A percentile compares a stretch with the other conserved stretches of the same genome.
These are phyloP conservation scores for Callipepla squamata DNA, from an alignment of 2,113 vertebrate genomes.

Conservation along the genomic window DNA sequence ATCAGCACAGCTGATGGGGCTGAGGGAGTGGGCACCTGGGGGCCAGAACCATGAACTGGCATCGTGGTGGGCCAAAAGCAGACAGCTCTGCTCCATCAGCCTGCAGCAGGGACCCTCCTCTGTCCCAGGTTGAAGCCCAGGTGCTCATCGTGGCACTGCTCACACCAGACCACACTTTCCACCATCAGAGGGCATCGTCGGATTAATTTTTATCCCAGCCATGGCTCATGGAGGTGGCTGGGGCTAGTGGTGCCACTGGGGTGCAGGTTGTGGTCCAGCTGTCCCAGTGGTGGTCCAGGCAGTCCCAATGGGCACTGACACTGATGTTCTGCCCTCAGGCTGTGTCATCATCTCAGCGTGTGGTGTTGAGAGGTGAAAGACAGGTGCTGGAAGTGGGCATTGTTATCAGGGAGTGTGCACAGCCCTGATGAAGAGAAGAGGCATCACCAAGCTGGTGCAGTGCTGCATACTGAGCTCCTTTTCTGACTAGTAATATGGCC, in stretches of 20 bases:
- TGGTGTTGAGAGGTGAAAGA: neutral
- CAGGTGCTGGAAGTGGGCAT: neutral
- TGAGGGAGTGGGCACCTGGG: fast-evolving
- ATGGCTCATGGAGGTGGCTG: neutral
- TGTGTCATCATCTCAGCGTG: fast-evolving
- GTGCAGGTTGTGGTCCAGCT: neutral
- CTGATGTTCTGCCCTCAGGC: neutral
- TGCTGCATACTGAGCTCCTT: neutral
- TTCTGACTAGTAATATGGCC: neutral
- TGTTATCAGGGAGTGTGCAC: neutral
- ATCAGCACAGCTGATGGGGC: fast-evolving
- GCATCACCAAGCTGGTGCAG: neutral
- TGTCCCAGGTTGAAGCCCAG: neutral
- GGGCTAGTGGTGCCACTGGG: fast-evolving
- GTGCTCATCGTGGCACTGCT: neutral
- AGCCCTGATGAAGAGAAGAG: neutral
- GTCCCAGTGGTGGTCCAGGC: neutral
- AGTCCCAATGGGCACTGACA: neutral
- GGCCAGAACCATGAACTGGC: neutral
- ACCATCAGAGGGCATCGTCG: slow-evolving; percentile 55
- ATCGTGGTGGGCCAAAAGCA: neutral
- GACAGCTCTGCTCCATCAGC: neutral
- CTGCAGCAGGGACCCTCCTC: neutral
- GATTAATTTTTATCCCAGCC: neutral
- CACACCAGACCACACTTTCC: neutral